Base-by-base conservation (phyloP, 2,888 invertebrate genomes). In the Clepsis dumicolana region DNA sequence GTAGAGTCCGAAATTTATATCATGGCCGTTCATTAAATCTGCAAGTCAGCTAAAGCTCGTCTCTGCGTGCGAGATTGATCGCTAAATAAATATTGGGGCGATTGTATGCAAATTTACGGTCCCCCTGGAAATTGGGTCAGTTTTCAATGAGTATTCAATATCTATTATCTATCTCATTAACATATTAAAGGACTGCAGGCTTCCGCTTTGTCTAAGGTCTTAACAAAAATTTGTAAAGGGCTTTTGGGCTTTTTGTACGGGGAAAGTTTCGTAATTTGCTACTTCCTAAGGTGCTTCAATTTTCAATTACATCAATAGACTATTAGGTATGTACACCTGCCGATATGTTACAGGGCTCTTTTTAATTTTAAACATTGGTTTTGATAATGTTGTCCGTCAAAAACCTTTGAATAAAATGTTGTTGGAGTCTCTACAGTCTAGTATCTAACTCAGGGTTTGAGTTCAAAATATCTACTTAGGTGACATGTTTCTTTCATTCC, bases 41-140 rank as follows among this genome's bases (percentile, higher is more conserved):
- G 65, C 65, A 60, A 60, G 60, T 60, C 65, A 65, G 65, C 57
- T 8, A 35, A 14, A 25, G 25, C 18, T 1, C 14, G 35, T 41
- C 35, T 14, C 29, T 32, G 32, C 25, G 64, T 35, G n/a, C 56
- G 57, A 64, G 63, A 64, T 54, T 54, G 57, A 59, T 65, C 18
- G 24, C 53, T 60, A 60, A 41, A 60, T 60, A 60, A 53, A 60
- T 50, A 56, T 56, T 24, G 18, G 32, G 10, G 54, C n/a, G 60
- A 60, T 60, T 44, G 27, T 60, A 65, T 65, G 65, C 53, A 65
- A 65, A 65, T 65, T 65, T 29, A 32, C 53, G 53, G 65, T 16
- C 41, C 53, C 53, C 3, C 16, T 41, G 16, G 24, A 65, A 60
- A 65, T 53, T 65, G 65, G 65, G 65, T 44, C 65, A 53, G 52